These are phyloP conservation scores for Coenobita brevimanus DNA, from an alignment of 1,140 invertebrate species.

Conservation along the genomic window DNA sequence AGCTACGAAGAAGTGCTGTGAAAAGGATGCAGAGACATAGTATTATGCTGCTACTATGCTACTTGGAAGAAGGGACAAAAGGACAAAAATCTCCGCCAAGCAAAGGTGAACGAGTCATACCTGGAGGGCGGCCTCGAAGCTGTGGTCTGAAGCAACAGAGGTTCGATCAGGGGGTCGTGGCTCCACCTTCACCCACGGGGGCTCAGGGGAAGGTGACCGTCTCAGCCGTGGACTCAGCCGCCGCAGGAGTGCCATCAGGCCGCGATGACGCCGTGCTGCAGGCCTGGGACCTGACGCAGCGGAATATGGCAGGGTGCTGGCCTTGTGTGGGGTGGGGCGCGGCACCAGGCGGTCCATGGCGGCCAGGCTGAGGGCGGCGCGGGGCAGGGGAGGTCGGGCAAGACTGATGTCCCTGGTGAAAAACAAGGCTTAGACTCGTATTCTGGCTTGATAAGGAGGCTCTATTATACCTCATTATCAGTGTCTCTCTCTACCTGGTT, in stretches of 20 bases:
- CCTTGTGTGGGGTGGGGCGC: constrained; percentile 38
- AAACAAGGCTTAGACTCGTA: too few species aligned
- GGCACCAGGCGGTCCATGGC: constrained; percentile 50
- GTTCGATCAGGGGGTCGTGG: constrained; percentile 28
- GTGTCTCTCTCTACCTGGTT: too few species aligned
- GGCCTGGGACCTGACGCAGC: constrained; percentile 47
- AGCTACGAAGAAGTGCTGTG: too few species aligned
- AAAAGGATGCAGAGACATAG: too few species aligned
- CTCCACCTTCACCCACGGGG: constrained; percentile 54
- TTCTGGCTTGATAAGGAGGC: too few species aligned
- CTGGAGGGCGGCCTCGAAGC: constrained; percentile 56
- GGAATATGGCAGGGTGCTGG: constrained; percentile 53
- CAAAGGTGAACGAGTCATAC: too few species aligned
- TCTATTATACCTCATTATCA: too few species aligned
- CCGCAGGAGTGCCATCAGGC: constrained; percentile 37
- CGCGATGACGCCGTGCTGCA: constrained; percentile 20
- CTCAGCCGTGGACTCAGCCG: constrained; percentile 43
- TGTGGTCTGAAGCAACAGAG: constrained; percentile 54
- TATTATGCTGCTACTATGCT: too few species aligned
- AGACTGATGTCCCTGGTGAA: constrained; percentile 50
- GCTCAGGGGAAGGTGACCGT: constrained; percentile 46
- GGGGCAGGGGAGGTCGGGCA: not conserved
- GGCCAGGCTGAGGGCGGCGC: constrained; percentile 45
- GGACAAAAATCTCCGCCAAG: too few species aligned
- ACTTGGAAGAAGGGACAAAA: too few species aligned